Base-by-base conservation (phyloP, 2,113 vertebrate genomes). In the Otis tarda region DNA sequence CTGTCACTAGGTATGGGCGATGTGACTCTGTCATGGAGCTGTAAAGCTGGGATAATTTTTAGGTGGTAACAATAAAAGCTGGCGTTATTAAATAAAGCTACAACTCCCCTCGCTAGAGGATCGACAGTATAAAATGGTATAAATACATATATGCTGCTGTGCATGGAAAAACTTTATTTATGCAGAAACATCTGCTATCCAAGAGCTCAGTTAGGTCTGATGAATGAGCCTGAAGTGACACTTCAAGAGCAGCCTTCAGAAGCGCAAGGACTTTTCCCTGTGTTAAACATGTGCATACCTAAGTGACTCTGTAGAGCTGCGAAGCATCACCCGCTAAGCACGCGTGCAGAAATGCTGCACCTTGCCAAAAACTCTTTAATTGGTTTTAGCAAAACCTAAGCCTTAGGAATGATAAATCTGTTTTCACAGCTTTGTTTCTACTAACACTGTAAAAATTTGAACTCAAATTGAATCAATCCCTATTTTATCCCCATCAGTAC, bases 241-340 rank as follows among this genome's bases (percentile, higher is more conserved):
- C 11, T 50, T 65, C 21, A 76, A 55, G 68, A 86, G 25, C 50
- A 67, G 79, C 28, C 59, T 73, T 80, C 52, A 49, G 63, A 80
- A 86, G 59, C 5, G 2, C 27, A 17, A 30, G 35, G 59, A 56
- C 8, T 6, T 82, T 89, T 80, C 41, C 59, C 63, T 24, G 20
- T 3, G 6, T 47, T 68, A 76, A 65, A 73, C 39, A n/a, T 0
- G 1, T 8, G 43, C 0, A 2, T 43, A 33, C 0, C 0, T 31
- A 65, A 83, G 92, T 28, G 69, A 43, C 27, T 91, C 60, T 60
- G 41, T 25, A 65, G 80, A 30, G 50, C 14, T 53, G 59, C 81
- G 65, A 93, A 69, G 27, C 30, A 28, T 77, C 76, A 50, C 31
- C 31, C 3, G 2, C 30, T 5, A 20, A 49, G 55, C 5, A 3